A percentile compares a stretch with the other conserved stretches of the same genome.
phyloP scores from a whole-genome alignment of 2,888 invertebrate genomes.

The Epiblema foenella region DNA sequence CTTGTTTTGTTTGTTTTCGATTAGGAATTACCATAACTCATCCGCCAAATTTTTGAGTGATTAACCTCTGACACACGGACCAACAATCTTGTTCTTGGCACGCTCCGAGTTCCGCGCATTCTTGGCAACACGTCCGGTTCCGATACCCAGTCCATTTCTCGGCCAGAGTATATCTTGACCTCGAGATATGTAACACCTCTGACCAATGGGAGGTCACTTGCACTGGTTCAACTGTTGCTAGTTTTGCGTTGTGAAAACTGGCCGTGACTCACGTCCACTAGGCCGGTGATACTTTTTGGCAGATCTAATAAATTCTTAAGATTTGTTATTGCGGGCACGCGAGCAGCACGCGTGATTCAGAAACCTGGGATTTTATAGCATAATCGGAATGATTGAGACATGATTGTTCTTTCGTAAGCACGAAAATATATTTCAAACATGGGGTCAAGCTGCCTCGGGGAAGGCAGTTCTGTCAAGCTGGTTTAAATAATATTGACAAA shows the following conservation, averaged over 20 bases:
- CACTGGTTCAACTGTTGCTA: background rate
- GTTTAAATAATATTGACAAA: too few relatives aligned
- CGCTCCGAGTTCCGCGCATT: constrained; percentile 26
- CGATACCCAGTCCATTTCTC: background rate
- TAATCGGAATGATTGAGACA: constrained; percentile 3
- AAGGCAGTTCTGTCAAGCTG: too few relatives aligned
- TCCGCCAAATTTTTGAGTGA: constrained; percentile 14
- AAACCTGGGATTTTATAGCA: constrained; percentile 11
- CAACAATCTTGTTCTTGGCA: constrained; percentile 13
- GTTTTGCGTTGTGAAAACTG: background rate
- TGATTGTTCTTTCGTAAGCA: constrained; percentile 1
- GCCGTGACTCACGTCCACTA: constrained; percentile 21
- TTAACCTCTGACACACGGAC: constrained; percentile 25
- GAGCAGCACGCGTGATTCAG: constrained; percentile 18
- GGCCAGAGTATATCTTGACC: background rate
- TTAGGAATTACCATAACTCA: constrained; percentile 3
- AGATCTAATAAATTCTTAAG: constrained; percentile 11
- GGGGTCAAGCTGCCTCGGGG: too few relatives aligned
- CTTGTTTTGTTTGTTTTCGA: background rate
- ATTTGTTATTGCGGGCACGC: constrained; percentile 25
- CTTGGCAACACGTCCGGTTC: constrained; percentile 30
- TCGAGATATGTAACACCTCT: background rate
- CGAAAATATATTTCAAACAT: background rate
- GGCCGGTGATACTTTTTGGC: constrained; percentile 31
- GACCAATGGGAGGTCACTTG: background rate